phyloP scores from a whole-genome alignment of 2,113 vertebrate species.

The Catagonus wagneri region DNA sequence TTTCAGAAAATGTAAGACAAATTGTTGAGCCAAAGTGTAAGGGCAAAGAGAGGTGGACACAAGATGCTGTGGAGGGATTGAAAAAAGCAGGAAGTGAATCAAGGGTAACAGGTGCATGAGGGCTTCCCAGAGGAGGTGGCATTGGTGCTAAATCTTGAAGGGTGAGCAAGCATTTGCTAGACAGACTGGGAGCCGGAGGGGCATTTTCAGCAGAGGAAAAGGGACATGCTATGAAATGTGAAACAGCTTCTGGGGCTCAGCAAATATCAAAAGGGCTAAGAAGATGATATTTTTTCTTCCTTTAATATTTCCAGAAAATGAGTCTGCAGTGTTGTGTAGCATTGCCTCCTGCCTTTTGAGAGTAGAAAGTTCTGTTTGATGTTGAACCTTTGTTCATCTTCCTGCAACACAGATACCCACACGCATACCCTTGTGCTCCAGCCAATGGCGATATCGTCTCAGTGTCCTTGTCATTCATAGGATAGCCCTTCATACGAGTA shows the following conservation, averaged over 20 bases:
- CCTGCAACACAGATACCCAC: not conserved
- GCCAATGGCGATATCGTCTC: not conserved
- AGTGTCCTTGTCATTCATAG: not conserved
- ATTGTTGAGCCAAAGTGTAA: not conserved
- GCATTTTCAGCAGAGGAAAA: not conserved
- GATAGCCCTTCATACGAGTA: not conserved
- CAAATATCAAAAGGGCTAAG: not conserved
- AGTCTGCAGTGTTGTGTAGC: not conserved
- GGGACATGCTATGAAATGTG: not conserved
- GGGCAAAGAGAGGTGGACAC: no score
- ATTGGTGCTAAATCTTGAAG: not conserved
- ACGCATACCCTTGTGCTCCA: not conserved
- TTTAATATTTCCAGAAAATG: slow-evolving; percentile 5
- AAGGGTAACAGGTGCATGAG: not conserved
- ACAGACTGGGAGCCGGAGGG: not conserved
- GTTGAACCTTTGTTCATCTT: not conserved
- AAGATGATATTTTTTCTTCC: not conserved
- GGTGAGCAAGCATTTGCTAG: not conserved
- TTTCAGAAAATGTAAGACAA: not conserved
- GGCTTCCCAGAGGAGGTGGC: not conserved
- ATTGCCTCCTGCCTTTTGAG: not conserved
- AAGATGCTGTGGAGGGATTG: no score
- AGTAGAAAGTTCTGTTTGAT: not conserved
- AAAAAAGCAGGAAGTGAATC: not conserved
- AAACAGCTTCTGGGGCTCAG: not conserved